Evolutionary conservation across 1,140 invertebrate genomes (phyloP), one percentile per base, ranked within the genome.

Genomic region (Streblospio benedicti): DNA sequence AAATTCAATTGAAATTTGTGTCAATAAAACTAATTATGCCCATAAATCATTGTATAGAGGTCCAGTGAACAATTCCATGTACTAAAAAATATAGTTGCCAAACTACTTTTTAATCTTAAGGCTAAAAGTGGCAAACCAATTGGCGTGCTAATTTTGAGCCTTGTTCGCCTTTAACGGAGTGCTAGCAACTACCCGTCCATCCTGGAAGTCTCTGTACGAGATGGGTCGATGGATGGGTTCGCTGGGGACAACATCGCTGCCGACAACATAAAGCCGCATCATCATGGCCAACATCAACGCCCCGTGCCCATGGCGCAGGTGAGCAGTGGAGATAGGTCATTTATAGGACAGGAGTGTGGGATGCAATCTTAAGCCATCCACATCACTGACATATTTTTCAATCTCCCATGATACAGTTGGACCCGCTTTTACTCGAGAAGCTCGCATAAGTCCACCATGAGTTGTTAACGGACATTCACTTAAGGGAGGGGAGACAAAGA

Each of bases 221-320:
- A 78, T 82, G 0, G 79, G 89, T 47, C 70, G 75, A 77, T 74
- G 1, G 80, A 85, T 65, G 72, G 76, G 0, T 76, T 84, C 28
- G 84, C 84, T 0, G 71, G 86, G 28, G 88, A 91, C 68, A 90
- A 91, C 68, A 84, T 89, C 58, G 86, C 87, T 72, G 87, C 86
- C 56, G 87, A 87, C 18, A 80, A 88, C 35, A n/a, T n/a, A n/a
- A n/a, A 85, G 87, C 18, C 81, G 87, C 41, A 78, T 90, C 54
- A 87, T 90, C 33, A 77, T 85, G 18, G 81, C 81, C 0, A 87
- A 88, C 76, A 71, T 80, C 23, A 68, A 69, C 20, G 79, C 77
- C n/a, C n/a, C 60, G 71, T 90, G 31, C 87, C 87, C 14, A 65
- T 90, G 5, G 80, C 83, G 2, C 83, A 86, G 71, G 83, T 84